Evolutionary conservation across 2,888 invertebrate species (phyloP).

Genomic region (Zonitis immaculata): DNA sequence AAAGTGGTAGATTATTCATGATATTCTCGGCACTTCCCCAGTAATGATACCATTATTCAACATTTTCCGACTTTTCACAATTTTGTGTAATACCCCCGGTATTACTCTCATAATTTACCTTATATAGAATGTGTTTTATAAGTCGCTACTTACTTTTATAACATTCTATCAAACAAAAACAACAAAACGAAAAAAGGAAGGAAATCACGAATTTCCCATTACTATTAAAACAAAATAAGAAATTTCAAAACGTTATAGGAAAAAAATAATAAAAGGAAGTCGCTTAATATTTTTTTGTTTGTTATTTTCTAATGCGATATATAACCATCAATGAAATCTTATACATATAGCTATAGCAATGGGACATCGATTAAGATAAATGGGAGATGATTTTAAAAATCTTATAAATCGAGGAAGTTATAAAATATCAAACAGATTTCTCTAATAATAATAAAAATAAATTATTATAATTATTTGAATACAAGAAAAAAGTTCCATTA

Average conservation of each 20-base stretch:
- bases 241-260: not conserved
- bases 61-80: slow-evolving; percentile 26
- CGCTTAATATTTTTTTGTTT: not conserved
- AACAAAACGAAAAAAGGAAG: too few species aligned
- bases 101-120: slow-evolving; percentile 20
- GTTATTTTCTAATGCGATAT: too few species aligned
- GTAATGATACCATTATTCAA: slow-evolving; percentile 37
- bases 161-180: too few species aligned
- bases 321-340: not conserved
- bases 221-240: not conserved
- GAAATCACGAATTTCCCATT: not conserved
- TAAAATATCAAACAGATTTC: not conserved
- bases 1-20: slow-evolving; percentile 38
- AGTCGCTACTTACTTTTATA: not conserved
- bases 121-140: slow-evolving; percentile 10
- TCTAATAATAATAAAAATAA: not conserved
- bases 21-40: slow-evolving; percentile 34
- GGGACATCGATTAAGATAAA: too few species aligned
- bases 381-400: too few species aligned
- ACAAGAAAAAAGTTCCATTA: not conserved
- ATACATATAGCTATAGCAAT: too few species aligned
- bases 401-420: not conserved
- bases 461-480: not conserved
- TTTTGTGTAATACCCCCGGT: slow-evolving; percentile 23
- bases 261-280: not conserved